Evolutionary conservation across 64 coral and sea anemone genomes (phyloP), one percentile per base, ranked within the genome.

Genomic region (Stichodactyla mertensii): DNA sequence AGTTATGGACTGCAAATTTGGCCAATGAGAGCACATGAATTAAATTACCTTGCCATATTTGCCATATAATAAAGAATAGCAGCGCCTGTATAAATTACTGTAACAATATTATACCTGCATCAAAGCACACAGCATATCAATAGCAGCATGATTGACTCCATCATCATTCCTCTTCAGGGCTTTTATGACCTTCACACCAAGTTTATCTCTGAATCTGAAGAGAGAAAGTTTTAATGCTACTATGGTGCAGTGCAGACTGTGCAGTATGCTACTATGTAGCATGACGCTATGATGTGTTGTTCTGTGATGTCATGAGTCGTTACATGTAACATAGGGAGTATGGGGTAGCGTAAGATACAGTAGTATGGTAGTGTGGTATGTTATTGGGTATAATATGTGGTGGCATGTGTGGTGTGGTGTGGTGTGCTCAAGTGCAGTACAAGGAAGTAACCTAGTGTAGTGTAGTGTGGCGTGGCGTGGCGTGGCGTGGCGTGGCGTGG

Each of bases 121-220:
- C 13, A 99, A 80, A 5, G 97, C 97, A 88, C 97, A 99, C 70
- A 99, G 80, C 97, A 95, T 99, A 56, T 99, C 97, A 77, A 95
- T 94, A 6, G 97, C 97, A 23, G 97, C 97, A 86, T 99, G 97
- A 1, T 93, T 99, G 0, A 99, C 97, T 36, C 93, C 97, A 88
- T 99, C 97, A 60, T 95, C 86, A 82, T 95, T 93, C 74, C 90
- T 88, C 59, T 99, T 99, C 11, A 99, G 53, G 6, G 97, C 97
- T 92, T 99, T 99, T 27, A 99, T 93, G 36, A 94, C 93, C 77
- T 99, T 99, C 10, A 99, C 85, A 69, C 97, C 97, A 58, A 99
- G 89, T 82, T 99, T 99, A 54, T 99, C 97, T 83, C 97, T 88
- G 81, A 99, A 99, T 54, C 95, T 98, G 5, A 24, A 74, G 69